A percentile compares a stretch with the other conserved stretches of the same genome.
These are phyloP conservation scores for Clarias batrachus DNA, from an alignment of 2,113 vertebrate genomes.

Conservation along the genomic window DNA sequence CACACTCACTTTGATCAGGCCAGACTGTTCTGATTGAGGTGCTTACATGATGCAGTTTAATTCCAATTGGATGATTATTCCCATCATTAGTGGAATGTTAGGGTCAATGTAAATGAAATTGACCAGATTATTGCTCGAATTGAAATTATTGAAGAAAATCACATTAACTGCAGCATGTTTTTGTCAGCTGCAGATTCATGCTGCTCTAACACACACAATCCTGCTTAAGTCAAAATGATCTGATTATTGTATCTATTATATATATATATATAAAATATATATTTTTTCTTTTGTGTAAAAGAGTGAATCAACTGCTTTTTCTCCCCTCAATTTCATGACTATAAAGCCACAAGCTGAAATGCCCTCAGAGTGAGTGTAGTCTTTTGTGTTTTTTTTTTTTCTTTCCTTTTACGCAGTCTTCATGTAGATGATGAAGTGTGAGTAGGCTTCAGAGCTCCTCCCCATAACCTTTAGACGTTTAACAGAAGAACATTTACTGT, in stretches of 20 bases:
- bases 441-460: slow-evolving; percentile 46
- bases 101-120: not conserved
- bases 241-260: too few relatives aligned
- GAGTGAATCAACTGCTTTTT: not conserved
- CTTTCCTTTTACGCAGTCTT: slow-evolving; percentile 40
- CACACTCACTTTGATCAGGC: too few relatives aligned
- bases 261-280: too few relatives aligned
- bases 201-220: not conserved
- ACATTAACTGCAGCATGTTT: not conserved
- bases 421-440: slow-evolving; percentile 52
- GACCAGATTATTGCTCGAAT: not conserved
- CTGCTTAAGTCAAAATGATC: not conserved
- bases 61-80: too few relatives aligned
- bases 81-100: too few relatives aligned
- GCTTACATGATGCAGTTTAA: too few relatives aligned
- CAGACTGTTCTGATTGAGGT: too few relatives aligned
- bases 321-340: not conserved
- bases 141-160: not conserved
- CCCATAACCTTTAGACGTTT: slow-evolving; percentile 48
- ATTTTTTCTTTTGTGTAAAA: too few relatives aligned
- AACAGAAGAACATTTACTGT: slow-evolving; percentile 60
- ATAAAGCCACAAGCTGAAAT: not conserved
- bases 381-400: slow-evolving; percentile 10
- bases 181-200: not conserved
- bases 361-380: not conserved